Percentiles rank a stretch among this genome's conserved stretches.
Conservation (phyloP, 2,113 vertebrate species). For the Oryctolagus cuniculus region DNA sequence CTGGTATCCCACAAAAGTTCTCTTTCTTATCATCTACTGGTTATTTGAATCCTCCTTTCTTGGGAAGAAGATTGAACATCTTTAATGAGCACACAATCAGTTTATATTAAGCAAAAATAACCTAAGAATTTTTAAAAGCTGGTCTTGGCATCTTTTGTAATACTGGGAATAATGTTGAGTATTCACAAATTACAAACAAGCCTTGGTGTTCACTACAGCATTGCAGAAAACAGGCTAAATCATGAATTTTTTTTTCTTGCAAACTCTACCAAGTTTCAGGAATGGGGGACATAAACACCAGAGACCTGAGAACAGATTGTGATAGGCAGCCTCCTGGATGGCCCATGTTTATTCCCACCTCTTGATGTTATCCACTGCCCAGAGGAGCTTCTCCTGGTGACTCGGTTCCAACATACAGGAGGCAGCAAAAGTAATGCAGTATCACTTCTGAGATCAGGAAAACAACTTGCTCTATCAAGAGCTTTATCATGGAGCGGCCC, state of each 20-base stretch:
- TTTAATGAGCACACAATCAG: background rate
- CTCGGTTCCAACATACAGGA: background rate
- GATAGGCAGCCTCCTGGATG: background rate
- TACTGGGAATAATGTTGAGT: background rate
- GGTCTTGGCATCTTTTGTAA: background rate
- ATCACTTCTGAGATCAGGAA: background rate
- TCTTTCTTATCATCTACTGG: background rate
- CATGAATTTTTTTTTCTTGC: background rate
- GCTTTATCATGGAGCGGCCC: background rate
- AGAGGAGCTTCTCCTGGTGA: background rate
- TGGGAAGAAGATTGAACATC: background rate
- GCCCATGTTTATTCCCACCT: background rate
- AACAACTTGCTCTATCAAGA: background rate
- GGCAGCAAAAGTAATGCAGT: background rate
- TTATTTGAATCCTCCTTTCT: background rate
- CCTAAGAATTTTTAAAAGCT: background rate
- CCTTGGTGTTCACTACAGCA: background rate
- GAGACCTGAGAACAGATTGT: background rate
- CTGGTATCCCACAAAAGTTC: background rate
- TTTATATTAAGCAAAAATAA: background rate
- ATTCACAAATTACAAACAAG: background rate
- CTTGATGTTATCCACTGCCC: background rate
- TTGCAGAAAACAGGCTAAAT: background rate
- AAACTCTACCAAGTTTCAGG: background rate
- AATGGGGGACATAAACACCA: background rate